Base-by-base conservation (phyloP, 2,113 vertebrate genomes). In the Podocnemis expansa region DNA sequence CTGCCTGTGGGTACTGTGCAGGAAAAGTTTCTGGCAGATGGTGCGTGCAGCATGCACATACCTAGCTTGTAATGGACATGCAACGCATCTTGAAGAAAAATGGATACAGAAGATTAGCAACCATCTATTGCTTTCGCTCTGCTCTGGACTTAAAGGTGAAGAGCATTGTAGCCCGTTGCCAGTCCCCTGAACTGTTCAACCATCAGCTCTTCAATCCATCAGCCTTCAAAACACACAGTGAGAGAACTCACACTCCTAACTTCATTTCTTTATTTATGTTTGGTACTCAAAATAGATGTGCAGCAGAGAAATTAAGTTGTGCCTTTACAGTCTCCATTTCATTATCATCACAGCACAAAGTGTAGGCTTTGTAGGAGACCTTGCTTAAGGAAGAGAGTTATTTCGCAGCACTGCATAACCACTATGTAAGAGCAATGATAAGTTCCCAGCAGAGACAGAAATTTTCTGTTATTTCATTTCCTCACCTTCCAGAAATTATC, bases 401-500 rank as follows among this genome's bases (percentile, higher is more conserved):
- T 58, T 29, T 58, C 29, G 24, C 29, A 58, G 56, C 56, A 58
- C 24, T 29, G 56, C 29, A 2, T 21, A 92, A 56, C 47, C 75
- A 29, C 84, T 89, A 87, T 54, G 67, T 92, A 85, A 1, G 4
- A 29, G 24, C 80, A 79, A 92, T 0, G 0, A 67, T 89, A 55
- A 94, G 47, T 89, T 70, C 86, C 52, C 52, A 93, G 70, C 31
- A 89, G 91, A 89, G 96, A 76, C 82, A 87, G 73, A 70, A 31
- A 92, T 95, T 93, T 81, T 29, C 92, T 83, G 58, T 27, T 85
- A 90, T 91, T 91, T 67, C 34, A 5, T 89, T 91, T 88, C 93
- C 85, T 97, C 93, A 94, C 78, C 58, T 89, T 91, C 90, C 78
- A 38, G 29, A 21, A 76, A 80, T 47, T 52, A 95, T 95, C 96